Base-by-base conservation (phyloP, 2,797 vertebrate genomes). In the Enteromius afrohamiltoni region DNA sequence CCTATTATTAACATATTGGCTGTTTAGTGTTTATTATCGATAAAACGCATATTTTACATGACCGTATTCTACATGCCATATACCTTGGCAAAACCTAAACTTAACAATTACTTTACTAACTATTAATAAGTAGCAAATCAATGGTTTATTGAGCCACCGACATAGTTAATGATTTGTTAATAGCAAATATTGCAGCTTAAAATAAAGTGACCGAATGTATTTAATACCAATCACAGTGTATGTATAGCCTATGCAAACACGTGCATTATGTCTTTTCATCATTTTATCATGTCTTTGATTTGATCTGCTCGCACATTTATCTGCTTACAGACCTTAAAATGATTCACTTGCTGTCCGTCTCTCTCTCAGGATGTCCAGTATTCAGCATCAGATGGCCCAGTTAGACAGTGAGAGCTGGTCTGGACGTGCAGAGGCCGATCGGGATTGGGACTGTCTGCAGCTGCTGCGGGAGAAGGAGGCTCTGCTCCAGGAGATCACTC, bases 391-490 rank as follows among this genome's bases (percentile, higher is more conserved):
- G 91, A 91, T 99, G 88, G 98, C 97, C 68, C 96, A 97, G 92
- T 91, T 98, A 82, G 97, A 99, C 88, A 94, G 90, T 1, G 97
- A 99, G 91, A 96, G 96, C 85, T 99, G 98, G 97, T 96, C 97
- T 0, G 98, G 97, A 17, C 96, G 96, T 85, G 97, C 96, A 0
- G 98, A 99, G 88, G 97, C 96, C 0, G 98, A 99, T 92, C 95
- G 96, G 3, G 98, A 99, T 92, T 95, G 95, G 26, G 98, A 98
- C 93, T 97, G 95, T 90, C 88, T 99, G 93, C 97, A 98, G 94
- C 96, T 99, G 75, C 94, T 99, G 92, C 96, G 96, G 1, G 98
- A 99, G 92, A 99, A 99, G 90, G 98, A 99, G 88, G 97, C 97
- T 8, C 95, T 99, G 21, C 94, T 99, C 84, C 98, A 98, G 91